Evolutionary conservation across 2,888 invertebrate species (phyloP), one percentile per base, ranked within the genome.

Genomic region (Lasioglossum calceatum): DNA sequence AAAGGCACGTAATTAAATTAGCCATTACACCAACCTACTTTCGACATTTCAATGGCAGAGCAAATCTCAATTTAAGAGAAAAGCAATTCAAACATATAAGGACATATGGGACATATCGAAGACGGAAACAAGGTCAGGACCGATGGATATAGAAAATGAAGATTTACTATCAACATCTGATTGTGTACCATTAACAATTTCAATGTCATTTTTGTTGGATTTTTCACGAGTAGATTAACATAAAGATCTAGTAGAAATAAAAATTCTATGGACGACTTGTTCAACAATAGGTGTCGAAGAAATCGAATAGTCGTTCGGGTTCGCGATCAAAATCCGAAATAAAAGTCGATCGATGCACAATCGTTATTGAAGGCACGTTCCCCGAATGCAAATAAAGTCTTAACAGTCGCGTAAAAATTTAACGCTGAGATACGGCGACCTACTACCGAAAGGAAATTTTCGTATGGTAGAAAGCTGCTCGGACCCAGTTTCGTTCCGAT

Each of bases 381-480:
- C 10, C 27, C 42, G 58, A 71, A 80, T 79, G 81, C 39, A 79
- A 87, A 84, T 87, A 79, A 72, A 77, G 64, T 14, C 73, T 58
- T 36, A 61, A 47, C 77, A 36, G 23, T 42, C n/a, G 44, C 16
- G 76, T 84, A 81, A 71, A 87, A 86, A 39, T 84, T 82, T 81
- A 72, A 50, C 77, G 23, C n/a, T 44, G 77, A 70, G 76, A 73
- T 75, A 71, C 84, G 71, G 32, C 81, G 88, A 87, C 89, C 89
- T 78, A 89, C 89, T 89, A 58, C 81, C 78, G 81, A 81, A 85
- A 84, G 82, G 82, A 86, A 83, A 81, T 84, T 89, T 88, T 86
- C 86, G 72, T 82, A 70, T 50, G 79, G 78, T 89, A 87, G 89
- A 89, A 89, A 89, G 89, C 80, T 70, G 74, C 39, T 78, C 82